These are phyloP conservation scores for Colinus virginianus DNA, from an alignment of 2,113 vertebrate genomes.

Conservation along the genomic window DNA sequence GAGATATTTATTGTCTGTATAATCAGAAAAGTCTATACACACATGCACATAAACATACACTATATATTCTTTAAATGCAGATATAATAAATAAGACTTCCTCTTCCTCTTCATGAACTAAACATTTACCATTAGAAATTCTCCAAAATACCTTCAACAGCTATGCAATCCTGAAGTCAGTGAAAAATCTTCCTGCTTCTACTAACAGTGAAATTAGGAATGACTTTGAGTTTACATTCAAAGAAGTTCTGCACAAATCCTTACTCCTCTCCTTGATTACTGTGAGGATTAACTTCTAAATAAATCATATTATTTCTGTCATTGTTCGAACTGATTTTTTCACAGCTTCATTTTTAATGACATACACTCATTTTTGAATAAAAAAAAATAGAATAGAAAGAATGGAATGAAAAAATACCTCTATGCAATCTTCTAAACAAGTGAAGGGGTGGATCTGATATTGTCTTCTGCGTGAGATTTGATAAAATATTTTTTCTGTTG, in stretches of 20 bases:
- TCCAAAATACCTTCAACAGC: background rate
- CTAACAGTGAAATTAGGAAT: background rate
- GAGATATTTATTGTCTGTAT: background rate
- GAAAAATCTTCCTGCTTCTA: background rate
- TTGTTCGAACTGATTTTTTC: background rate
- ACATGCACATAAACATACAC: background rate
- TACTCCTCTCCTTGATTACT: background rate
- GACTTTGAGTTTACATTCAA: background rate
- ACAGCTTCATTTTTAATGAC: background rate
- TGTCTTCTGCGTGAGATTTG: background rate
- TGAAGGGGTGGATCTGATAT: background rate
- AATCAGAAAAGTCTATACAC: background rate
- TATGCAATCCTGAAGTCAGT: background rate
- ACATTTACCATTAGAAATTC: background rate
- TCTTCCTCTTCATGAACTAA: background rate
- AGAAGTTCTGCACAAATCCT: background rate
- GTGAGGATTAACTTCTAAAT: background rate
- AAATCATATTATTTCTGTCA: background rate
- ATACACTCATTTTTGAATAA: background rate
- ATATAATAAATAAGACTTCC: background rate
- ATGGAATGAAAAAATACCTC: background rate
- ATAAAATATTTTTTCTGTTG: background rate
- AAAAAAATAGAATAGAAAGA: background rate
- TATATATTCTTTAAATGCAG: background rate
- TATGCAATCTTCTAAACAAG: background rate